Evolutionary conservation across 1,140 invertebrate genomes (phyloP).

Genomic region (Solenopsis fugax): DNA sequence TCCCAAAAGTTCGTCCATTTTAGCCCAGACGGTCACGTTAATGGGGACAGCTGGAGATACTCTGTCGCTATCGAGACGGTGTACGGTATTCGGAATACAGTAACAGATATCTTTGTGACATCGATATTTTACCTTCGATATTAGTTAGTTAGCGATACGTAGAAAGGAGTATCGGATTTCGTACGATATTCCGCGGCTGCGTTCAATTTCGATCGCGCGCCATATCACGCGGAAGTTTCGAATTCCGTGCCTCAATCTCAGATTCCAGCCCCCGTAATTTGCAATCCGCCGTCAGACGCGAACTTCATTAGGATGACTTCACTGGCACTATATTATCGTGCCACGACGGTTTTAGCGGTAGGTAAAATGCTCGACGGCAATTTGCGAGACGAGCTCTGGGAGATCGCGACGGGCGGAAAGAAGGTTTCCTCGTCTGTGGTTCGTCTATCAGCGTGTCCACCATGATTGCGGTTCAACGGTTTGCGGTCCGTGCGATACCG

Average conservation of each 20-base stretch:
- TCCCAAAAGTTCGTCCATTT: neutral
- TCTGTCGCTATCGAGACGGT: neutral
- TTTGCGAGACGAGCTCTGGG: neutral
- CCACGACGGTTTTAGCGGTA: neutral
- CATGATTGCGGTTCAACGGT: slow-evolving; percentile 5
- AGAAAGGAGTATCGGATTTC: slow-evolving; percentile 44
- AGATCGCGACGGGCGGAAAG: neutral
- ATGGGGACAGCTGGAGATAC: neutral
- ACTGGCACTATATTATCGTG: neutral
- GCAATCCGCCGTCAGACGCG: neutral
- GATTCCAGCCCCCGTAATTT: slow-evolving; percentile 20
- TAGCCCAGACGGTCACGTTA: neutral
- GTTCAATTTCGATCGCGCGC: slow-evolving; percentile 41
- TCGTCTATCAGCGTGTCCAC: neutral
- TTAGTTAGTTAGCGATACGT: slow-evolving; percentile 30
- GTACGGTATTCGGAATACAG: neutral
- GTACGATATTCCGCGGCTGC: slow-evolving; percentile 22
- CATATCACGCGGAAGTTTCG: slow-evolving; percentile 39
- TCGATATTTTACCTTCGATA: slow-evolving; percentile 30
- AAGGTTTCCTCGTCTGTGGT: slow-evolving; percentile 21
- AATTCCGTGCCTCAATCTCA: slow-evolving; percentile 43
- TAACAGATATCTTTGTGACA: slow-evolving; percentile 32
- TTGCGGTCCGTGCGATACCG: slow-evolving; percentile 11
- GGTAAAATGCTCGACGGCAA: neutral
- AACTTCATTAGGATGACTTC: slow-evolving; percentile 35